Base-by-base conservation (phyloP, 2,888 invertebrate genomes). In the Tinea trinotella region DNA sequence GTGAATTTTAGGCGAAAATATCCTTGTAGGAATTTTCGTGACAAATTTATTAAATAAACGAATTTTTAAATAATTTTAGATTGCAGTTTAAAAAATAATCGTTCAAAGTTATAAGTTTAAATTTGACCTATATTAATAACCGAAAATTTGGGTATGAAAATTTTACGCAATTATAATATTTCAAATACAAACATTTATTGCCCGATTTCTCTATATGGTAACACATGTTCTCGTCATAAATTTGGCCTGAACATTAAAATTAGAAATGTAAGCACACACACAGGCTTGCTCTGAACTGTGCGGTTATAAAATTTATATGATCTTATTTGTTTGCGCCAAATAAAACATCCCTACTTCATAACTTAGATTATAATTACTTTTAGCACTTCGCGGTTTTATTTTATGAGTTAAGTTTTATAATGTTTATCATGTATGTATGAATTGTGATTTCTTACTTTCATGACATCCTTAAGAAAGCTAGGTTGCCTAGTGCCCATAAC, bases 221-320 rank as follows among this genome's bases (percentile, higher is more conserved):
- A 75, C 83, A 83, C 77, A 74, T 83, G 83, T 74, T 76, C 63
- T 65, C 59, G 59, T 62, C 78, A 82, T 83, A 82, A 83, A 83
- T 83, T 81, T 67, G 62, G 70, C 70, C 71, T 68, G 74, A 71
- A 64, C 76, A 81, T 80, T 82, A 77, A 80, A 83, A 82, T 83
- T 82, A 83, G 82, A 83, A 80, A 77, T 76, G 78, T 78, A 75
- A 74, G 74, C 74, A 66, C 62, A 63, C 40, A 46, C 19, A 19
- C 50, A 24, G 50, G 50, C 50, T 50, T 22, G 67, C 61, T 66
- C 67, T 61, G 76, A 80, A 75, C 75, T 81, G 78, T 80, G 77
- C 68, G 74, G 72, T 67, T 76, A 76, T 78, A 73, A 74, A 81
- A 79, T 81, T 73, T 80, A 50, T 50, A 50, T 30, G 10, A 24